phyloP scores from a whole-genome alignment of 2,888 invertebrate genomes.

The Lottia gigantea region DNA sequence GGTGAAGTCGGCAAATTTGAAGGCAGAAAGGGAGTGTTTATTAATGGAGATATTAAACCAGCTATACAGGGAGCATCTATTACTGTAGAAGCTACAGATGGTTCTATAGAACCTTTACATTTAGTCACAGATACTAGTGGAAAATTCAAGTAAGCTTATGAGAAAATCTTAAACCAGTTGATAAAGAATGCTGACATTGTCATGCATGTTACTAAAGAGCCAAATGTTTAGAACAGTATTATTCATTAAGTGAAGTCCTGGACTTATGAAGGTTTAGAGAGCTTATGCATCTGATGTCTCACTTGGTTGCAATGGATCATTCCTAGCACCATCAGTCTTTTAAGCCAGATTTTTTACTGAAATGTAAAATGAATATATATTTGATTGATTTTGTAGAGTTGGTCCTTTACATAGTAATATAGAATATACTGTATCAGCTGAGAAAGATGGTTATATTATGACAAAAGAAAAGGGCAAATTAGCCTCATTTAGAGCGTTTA shows the following conservation, averaged over 20 bases:
- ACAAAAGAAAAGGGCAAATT: slow-evolving; percentile 75
- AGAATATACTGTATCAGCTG: slow-evolving; percentile 79
- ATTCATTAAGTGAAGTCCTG: too few relatives aligned
- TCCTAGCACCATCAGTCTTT: too few relatives aligned
- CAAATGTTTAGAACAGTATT: too few relatives aligned
- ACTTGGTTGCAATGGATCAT: too few relatives aligned
- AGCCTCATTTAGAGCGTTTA: slow-evolving; percentile 84
- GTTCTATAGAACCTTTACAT: slow-evolving; percentile 52
- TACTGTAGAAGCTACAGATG: slow-evolving; percentile 57
- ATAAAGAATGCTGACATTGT: too few relatives aligned
- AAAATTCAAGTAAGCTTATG: slow-evolving; percentile 72
- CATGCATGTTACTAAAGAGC: too few relatives aligned
- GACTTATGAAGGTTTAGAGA: too few relatives aligned
- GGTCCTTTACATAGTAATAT: slow-evolving; percentile 84
- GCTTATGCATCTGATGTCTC: too few relatives aligned
- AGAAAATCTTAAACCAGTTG: neutral
- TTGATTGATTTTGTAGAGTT: slow-evolving; percentile 71
- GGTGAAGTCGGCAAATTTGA: slow-evolving; percentile 55
- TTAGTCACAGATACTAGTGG: slow-evolving; percentile 77
- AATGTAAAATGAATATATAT: neutral
- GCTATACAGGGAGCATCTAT: slow-evolving; percentile 68
- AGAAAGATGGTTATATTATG: slow-evolving; percentile 89
- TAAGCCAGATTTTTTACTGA: too few relatives aligned
- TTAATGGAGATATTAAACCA: slow-evolving; percentile 76
- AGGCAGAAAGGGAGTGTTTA: slow-evolving; percentile 63